Evolutionary conservation across 2,113 vertebrate species (phyloP), one percentile per base, ranked within the genome.

Genomic region (Fukomys damarensis): DNA sequence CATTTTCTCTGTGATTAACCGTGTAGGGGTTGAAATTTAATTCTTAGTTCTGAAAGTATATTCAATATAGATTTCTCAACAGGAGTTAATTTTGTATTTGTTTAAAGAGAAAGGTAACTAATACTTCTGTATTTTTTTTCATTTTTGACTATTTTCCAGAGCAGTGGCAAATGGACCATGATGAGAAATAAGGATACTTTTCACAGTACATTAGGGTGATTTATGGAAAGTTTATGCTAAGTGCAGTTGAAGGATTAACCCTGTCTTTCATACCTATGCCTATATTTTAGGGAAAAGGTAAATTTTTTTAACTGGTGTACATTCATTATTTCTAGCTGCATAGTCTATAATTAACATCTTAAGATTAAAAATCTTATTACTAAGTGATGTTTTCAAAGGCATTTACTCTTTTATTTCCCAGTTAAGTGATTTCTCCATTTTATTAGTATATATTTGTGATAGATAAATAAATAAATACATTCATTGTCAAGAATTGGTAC

Each of bases 71-170:
- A 85, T 66, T 86, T 86, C 56, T 86, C 61, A 68, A n/a, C 17
- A 84, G 4, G 24, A 84, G 63, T 92, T 74, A 81, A 76, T 72
- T 76, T 46, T 20, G 22, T 30, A 61, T 90, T 77, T 96, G n/a
- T 90, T 76, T 83, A 6, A 70, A 77, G 66, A 86, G 43, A 83
- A 88, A 77, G 28, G 26, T 85, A 86, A 77, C 46, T 92, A 49
- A 61, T 95, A 46, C 92, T 86, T 83, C 38, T 35, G n/a, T 52
- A 5, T 82, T 30, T 86, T 59, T 76, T 74, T 81, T 85, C 6
- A 22, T 26, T 90, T 95, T 82, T 65, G 24, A 76, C 56, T 79
- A 83, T 77, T 93, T 95, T 94, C 86, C 61, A 90, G 84, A 96
- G 65, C 46, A 79, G 35, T 72, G 56, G 65, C 38, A 76, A 63